These are phyloP conservation scores for Corythoichthys haematopterus DNA, from an alignment of 2,113 vertebrate genomes.

Conservation along the genomic window DNA sequence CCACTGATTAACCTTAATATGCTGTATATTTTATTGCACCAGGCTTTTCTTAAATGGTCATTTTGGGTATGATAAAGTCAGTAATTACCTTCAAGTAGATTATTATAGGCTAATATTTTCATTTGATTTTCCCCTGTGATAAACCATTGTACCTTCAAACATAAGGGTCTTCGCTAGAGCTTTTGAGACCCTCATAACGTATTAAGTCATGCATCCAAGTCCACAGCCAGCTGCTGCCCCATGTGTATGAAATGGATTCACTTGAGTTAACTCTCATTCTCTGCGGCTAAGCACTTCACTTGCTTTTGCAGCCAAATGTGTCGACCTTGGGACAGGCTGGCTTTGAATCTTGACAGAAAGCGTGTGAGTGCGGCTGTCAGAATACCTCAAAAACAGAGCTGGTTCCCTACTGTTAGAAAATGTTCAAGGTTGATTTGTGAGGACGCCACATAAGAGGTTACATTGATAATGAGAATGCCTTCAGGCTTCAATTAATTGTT, in stretches of 20 bases:
- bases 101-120: background rate
- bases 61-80: constrained; percentile 7
- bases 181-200: constrained; percentile 15
- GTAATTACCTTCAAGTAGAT: constrained; percentile 9
- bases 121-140: background rate
- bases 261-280: constrained; percentile 51
- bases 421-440: background rate
- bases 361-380: constrained; percentile 14
- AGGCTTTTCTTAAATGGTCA: background rate
- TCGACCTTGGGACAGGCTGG: constrained; percentile 42
- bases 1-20: constrained; percentile 26
- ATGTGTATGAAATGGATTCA: constrained; percentile 45
- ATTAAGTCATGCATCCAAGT: constrained; percentile 26
- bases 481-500: constrained; percentile 41
- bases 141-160: background rate
- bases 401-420: background rate
- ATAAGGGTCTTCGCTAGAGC: constrained; percentile 1
- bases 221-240: constrained; percentile 25
- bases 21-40: background rate
- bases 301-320: constrained; percentile 23
- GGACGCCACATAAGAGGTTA: constrained; percentile 32
- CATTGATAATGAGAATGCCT: constrained; percentile 40
- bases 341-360: constrained; percentile 36
- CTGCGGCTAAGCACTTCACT: background rate
- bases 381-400: constrained; percentile 18